Evolutionary conservation across 2,797 vertebrate genomes (phyloP), one percentile per base, ranked within the genome.

Genomic region (Tangara arthus): DNA sequence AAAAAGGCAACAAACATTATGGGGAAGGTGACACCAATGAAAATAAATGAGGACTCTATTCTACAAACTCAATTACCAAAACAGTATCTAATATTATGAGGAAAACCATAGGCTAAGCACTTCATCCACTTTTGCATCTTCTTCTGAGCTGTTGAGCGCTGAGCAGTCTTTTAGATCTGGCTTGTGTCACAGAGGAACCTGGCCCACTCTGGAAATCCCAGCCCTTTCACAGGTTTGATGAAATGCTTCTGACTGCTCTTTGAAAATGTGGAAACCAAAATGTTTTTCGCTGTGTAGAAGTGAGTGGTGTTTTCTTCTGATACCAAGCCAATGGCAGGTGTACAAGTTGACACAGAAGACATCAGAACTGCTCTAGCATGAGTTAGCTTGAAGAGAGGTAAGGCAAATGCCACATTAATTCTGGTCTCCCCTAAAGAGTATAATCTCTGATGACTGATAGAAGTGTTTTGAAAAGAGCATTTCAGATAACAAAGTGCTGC

Each of bases 401-500:
- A 91, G 78, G 78, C 71, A 95, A 92, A 92, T 90, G 89, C 83
- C 92, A 93, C 79, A 44, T 92, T 92, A 94, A 91, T 95, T 95
- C 90, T 57, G 5, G 64, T 94, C 78, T 94, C 10, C 55, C 34
- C 47, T 68, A 57, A 92, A 90, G 46, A 84, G 28, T 71, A 35
- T 93, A 73, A 95, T 95, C 83, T 90, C 64, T 95, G 75, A 82
- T 96, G 93, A 92, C 88, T 93, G 89, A 93, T 90, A 80, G 88
- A 95, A 94, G 42, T 89, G 88, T 93, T 96, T 94, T 93, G 90
- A 93, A 95, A 87, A 95, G 81, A 94, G 57, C 83, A 65, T 91
- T 95, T 94, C 78, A 64, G 77, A 80, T 84, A 90, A 77, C 55
- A 72, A 91, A 92, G n/a, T 21, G 2, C n/a, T 50, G 49, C 85